A percentile compares a stretch with the other conserved stretches of the same genome.
phyloP scores from a whole-genome alignment of 2,797 vertebrate species.

The Chelmon rostratus region DNA sequence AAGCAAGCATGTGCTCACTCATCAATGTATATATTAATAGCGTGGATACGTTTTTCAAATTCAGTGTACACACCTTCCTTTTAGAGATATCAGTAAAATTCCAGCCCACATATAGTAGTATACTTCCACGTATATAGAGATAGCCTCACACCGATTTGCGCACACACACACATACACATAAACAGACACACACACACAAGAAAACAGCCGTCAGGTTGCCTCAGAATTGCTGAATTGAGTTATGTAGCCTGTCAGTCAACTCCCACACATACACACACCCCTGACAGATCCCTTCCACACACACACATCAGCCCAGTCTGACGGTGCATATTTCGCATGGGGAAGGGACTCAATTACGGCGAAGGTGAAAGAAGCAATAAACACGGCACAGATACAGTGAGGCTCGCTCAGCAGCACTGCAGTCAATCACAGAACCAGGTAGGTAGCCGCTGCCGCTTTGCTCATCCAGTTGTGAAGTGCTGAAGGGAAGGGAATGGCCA shows the following conservation, averaged over 20 bases:
- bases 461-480: constrained; percentile 77
- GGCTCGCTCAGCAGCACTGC: constrained; percentile 67
- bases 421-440: constrained; percentile 80
- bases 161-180: constrained; percentile 30
- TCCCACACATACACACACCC: constrained; percentile 42
- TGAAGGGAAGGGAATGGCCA: constrained; percentile 59
- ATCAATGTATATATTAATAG: constrained; percentile 26
- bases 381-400: constrained; percentile 76
- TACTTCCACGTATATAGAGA: constrained; percentile 32
- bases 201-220: constrained; percentile 57
- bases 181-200: constrained; percentile 30
- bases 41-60: constrained; percentile 2
- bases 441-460: constrained; percentile 60
- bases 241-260: constrained; percentile 78
- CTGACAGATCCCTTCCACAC: constrained; percentile 48
- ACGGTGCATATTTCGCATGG: constrained; percentile 76
- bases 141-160: constrained; percentile 25
- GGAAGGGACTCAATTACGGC: constrained; percentile 81
- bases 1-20: constrained; percentile 24
- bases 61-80: constrained; percentile 9
- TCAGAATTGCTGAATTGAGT: constrained; percentile 79
- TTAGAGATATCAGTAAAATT: constrained; percentile 29
- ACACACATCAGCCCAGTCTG: constrained; percentile 59
- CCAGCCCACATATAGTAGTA: neutral
- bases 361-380: constrained; percentile 83